Percentiles rank a stretch among this genome's conserved stretches.
phyloP scores from a whole-genome alignment of 2,797 vertebrate genomes.

The Hemibagrus guttatus region DNA sequence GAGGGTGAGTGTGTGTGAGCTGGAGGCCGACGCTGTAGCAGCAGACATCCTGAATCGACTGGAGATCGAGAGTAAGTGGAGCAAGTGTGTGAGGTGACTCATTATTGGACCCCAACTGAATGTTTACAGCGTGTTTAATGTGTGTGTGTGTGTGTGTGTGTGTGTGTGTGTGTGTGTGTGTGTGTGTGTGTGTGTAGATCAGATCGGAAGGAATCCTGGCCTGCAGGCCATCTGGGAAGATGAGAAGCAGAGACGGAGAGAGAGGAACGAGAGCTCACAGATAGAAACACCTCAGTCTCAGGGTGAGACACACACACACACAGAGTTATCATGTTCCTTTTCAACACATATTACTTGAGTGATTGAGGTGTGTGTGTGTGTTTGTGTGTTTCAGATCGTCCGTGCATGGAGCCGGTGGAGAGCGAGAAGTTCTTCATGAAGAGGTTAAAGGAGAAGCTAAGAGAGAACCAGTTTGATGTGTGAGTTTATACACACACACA shows the following conservation, averaged over 20 bases:
- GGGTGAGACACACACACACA: slow-evolving; percentile 72
- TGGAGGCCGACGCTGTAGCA: slow-evolving; percentile 96
- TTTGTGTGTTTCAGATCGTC: slow-evolving; percentile 78
- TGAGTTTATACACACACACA: slow-evolving; percentile 71
- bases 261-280: slow-evolving; percentile 85
- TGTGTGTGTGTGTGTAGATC: slow-evolving; percentile 75
- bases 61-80: slow-evolving; percentile 88
- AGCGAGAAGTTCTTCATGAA: slow-evolving; percentile 92
- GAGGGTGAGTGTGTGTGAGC: slow-evolving; percentile 93
- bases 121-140: neutral
- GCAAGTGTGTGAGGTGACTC: neutral
- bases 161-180: slow-evolving; percentile 28
- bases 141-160: slow-evolving; percentile 7
- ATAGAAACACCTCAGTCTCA: slow-evolving; percentile 86
- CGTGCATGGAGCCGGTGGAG: slow-evolving; percentile 80
- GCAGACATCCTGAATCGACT: slow-evolving; percentile 94
- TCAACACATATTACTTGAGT: neutral
- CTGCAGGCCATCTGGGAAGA: slow-evolving; percentile 98
- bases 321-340: neutral
- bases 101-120: neutral
- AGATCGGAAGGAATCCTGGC: slow-evolving; percentile 92
- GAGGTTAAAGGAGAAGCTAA: slow-evolving; percentile 91
- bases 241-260: slow-evolving; percentile 90
- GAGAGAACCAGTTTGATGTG: slow-evolving; percentile 89
- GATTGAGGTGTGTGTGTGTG: neutral